A percentile compares a stretch with the other conserved stretches of the same genome.
These are phyloP conservation scores for Siniperca chuatsi DNA, from an alignment of 2,113 vertebrate genomes.

Conservation along the genomic window DNA sequence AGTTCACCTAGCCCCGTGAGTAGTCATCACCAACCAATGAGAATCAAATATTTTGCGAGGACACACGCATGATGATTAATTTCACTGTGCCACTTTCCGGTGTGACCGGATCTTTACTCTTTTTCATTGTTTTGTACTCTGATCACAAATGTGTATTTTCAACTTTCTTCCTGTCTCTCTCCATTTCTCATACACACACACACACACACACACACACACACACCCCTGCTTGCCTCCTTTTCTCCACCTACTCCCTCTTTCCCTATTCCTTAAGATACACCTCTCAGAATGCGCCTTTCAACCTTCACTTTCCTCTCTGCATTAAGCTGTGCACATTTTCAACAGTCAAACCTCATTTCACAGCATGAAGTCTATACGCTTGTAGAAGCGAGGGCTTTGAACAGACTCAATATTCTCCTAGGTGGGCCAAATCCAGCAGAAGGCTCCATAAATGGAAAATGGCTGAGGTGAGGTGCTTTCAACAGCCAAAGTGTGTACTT, in stretches of 20 bases:
- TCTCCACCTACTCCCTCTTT: neutral
- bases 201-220: neutral
- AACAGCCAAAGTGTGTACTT: conserved; percentile 51
- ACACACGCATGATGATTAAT: neutral
- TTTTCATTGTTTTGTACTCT: neutral
- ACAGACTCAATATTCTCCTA: conserved; percentile 41
- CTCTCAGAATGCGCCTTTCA: conserved; percentile 45
- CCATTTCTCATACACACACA: neutral
- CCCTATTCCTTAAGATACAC: conserved; percentile 16
- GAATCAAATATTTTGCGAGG: neutral
- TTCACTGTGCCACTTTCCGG: neutral
- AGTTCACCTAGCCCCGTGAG: neutral
- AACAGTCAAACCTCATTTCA: conserved; percentile 60
- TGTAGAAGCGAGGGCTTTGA: conserved; percentile 45
- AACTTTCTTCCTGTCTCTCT: neutral
- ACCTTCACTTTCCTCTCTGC: conserved; percentile 16
- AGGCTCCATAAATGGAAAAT: conserved; percentile 59
- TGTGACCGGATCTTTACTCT: neutral
- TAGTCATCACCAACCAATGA: neutral
- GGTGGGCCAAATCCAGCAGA: conserved; percentile 60
- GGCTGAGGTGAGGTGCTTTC: conserved; percentile 49
- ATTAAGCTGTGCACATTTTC: conserved; percentile 56
- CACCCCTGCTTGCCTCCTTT: neutral
- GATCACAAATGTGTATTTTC: conserved; percentile 17
- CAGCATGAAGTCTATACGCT: conserved; percentile 34